phyloP scores from a whole-genome alignment of 2,797 vertebrate species.

The Natrix natrix region DNA sequence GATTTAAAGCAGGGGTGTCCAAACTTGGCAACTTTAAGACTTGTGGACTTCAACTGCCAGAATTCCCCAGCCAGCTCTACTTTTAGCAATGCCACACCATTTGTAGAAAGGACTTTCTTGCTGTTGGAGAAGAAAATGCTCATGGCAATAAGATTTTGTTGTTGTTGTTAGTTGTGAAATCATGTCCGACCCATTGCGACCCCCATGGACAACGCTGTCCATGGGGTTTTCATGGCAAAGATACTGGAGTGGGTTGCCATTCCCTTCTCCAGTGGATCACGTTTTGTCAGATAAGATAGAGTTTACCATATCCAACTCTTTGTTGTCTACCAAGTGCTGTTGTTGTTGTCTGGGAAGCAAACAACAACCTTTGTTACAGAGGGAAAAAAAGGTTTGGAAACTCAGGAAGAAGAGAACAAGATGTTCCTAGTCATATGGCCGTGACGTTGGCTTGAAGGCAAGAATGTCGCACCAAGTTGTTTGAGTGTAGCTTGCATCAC shows the following conservation, averaged over 20 bases:
- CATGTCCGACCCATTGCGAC: too few relatives aligned
- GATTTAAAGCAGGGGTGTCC: too few relatives aligned
- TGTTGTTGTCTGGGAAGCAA: not conserved
- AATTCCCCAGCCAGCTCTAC: too few relatives aligned
- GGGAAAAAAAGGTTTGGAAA: not conserved
- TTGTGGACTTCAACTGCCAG: too few relatives aligned
- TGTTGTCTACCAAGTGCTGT: not conserved
- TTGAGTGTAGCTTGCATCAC: conserved; percentile 22
- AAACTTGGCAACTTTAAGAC: too few relatives aligned
- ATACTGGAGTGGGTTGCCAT: too few relatives aligned
- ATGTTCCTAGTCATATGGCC: not conserved
- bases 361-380: not conserved
- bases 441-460: conserved; percentile 18
- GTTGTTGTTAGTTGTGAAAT: too few relatives aligned
- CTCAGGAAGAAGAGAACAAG: not conserved
- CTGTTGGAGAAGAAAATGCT: not conserved
- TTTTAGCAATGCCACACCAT: not conserved
- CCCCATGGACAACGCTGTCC: too few relatives aligned
- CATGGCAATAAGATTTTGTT: not conserved
- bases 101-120: not conserved
- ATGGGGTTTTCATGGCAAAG: too few relatives aligned
- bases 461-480: conserved; percentile 11
- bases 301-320: not conserved
- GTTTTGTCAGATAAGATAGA: not conserved
- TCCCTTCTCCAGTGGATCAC: too few relatives aligned